A percentile compares a stretch with the other conserved stretches of the same genome.
These are phyloP conservation scores for Cerastis leucographa DNA, from an alignment of 2,888 invertebrate genomes.

Conservation along the genomic window DNA sequence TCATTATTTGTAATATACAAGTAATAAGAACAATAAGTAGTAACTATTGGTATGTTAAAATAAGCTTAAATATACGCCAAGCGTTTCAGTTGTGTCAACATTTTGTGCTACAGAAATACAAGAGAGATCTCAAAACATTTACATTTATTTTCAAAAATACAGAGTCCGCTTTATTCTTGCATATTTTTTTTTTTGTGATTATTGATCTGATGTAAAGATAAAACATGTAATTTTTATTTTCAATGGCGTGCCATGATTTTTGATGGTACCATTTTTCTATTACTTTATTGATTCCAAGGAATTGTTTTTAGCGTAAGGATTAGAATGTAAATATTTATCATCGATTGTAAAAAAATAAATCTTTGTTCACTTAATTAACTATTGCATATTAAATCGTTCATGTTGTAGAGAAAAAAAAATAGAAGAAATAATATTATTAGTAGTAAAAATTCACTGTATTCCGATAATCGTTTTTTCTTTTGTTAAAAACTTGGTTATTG, in stretches of 20 bases:
- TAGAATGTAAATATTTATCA: constrained; percentile 88
- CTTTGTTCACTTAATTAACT: constrained; percentile 81
- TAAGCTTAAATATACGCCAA: constrained; percentile 79
- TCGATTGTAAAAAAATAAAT: constrained; percentile 82
- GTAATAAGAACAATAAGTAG: constrained; percentile 89
- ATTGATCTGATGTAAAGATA: constrained; percentile 74
- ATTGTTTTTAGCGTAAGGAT: constrained; percentile 72
- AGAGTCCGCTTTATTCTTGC: constrained; percentile 63
- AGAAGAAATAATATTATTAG: constrained; percentile 79
- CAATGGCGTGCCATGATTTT: constrained; percentile 69
- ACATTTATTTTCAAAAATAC: constrained; percentile 64
- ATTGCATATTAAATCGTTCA: constrained; percentile 88
- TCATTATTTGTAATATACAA: constrained; percentile 86
- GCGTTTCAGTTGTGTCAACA: constrained; percentile 80
- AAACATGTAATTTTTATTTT: constrained; percentile 66
- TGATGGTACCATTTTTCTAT: constrained; percentile 64
- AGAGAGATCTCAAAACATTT: constrained; percentile 62
- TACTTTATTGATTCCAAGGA: constrained; percentile 72
- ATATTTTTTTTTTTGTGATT: constrained; percentile 70
- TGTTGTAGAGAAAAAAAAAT: constrained; percentile 86
- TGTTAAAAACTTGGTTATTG: constrained; percentile 54
- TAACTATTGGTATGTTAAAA: constrained; percentile 81
- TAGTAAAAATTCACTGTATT: constrained; percentile 75
- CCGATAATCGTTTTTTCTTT: constrained; percentile 58
- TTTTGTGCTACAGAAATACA: constrained; percentile 52